These are phyloP conservation scores for Varecia variegata DNA, from an alignment of 2,797 vertebrate species.

Conservation along the genomic window DNA sequence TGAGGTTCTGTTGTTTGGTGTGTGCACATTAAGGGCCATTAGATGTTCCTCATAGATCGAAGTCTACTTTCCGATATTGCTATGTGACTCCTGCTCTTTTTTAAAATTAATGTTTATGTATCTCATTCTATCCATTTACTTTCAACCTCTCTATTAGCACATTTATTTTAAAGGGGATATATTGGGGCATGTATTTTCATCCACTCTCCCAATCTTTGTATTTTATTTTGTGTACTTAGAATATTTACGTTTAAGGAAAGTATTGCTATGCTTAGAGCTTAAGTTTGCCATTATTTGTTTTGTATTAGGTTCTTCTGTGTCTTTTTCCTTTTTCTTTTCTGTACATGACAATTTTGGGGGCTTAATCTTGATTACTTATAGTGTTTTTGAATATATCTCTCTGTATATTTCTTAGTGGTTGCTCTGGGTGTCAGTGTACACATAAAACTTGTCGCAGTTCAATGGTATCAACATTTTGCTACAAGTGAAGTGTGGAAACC, in stretches of 20 bases:
- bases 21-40: neutral
- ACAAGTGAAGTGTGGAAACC: neutral
- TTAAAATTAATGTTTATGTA: neutral
- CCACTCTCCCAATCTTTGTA: too few relatives aligned
- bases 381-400: neutral
- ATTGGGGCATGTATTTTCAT: neutral
- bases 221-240: neutral
- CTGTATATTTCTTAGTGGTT: neutral
- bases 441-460: neutral
- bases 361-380: neutral
- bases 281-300: neutral
- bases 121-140: neutral
- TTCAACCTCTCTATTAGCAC: neutral
- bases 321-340: neutral
- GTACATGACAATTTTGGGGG: neutral
- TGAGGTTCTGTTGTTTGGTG: neutral
- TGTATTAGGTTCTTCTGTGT: neutral
- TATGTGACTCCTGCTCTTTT: neutral
- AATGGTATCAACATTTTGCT: neutral
- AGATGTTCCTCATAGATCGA: neutral
- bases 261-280: neutral
- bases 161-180: neutral
- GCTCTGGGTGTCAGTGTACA: neutral
- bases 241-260: neutral
- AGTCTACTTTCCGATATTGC: neutral